Evolutionary conservation across 2,888 invertebrate species (phyloP).

Genomic region (Caenorhabditis drosophilae): DNA sequence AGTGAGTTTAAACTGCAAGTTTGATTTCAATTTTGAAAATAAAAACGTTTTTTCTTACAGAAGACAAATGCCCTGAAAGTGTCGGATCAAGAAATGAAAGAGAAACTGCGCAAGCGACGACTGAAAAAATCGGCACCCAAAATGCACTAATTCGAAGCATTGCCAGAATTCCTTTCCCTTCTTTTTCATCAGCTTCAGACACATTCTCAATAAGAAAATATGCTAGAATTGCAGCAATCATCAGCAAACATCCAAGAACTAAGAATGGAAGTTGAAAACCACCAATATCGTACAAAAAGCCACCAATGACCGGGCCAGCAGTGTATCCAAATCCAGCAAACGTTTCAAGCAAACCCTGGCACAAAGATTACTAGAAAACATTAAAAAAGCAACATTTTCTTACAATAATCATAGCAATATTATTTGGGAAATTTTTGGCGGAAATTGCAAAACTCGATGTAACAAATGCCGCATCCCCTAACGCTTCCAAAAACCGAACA

Average conservation of each 20-base stretch:
- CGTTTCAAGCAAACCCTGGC: conserved; percentile 72
- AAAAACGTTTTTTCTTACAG: conserved; percentile 36
- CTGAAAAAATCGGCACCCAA: conserved; percentile 65
- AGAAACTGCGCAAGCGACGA: conserved; percentile 67
- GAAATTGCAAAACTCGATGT: conserved; percentile 71
- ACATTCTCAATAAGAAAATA: conserved; percentile 56
- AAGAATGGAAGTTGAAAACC: conserved; percentile 62
- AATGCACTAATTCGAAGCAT: conserved; percentile 63
- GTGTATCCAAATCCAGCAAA: conserved; percentile 87
- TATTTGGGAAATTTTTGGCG: conserved; percentile 70
- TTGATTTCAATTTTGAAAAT: neutral
- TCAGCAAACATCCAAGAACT: conserved; percentile 59
- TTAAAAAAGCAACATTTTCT: conserved; percentile 15
- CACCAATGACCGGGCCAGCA: conserved; percentile 88
- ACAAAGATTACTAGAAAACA: neutral
- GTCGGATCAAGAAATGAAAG: conserved; percentile 82
- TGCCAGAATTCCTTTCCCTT: conserved; percentile 61
- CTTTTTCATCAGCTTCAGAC: conserved; percentile 35
- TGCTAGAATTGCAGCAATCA: conserved; percentile 57
- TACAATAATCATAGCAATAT: conserved; percentile 71
- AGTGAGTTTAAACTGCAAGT: conserved; percentile 63
- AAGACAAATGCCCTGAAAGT: conserved; percentile 81
- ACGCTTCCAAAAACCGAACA: conserved; percentile 65
- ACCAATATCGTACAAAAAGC: conserved; percentile 77
- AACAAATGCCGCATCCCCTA: conserved; percentile 68